These are phyloP conservation scores for Odontocerum albicorne DNA, from an alignment of 2,888 invertebrate genomes.

Conservation along the genomic window DNA sequence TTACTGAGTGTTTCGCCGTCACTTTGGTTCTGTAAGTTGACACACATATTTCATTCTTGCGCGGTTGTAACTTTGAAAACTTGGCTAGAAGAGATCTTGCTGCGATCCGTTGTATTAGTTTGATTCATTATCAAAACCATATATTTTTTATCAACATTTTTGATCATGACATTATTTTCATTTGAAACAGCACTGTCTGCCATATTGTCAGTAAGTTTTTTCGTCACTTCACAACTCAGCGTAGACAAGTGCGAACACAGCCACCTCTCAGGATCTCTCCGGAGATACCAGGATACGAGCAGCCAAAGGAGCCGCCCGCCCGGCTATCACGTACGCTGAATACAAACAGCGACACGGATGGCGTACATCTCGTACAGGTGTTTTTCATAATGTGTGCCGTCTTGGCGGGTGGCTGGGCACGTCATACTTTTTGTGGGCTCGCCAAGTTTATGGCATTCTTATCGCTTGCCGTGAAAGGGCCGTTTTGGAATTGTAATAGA, in stretches of 20 bases:
- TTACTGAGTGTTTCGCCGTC: too few relatives aligned
- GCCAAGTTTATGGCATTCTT: too few relatives aligned
- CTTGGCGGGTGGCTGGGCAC: not conserved
- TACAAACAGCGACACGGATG: slow-evolving; percentile 15
- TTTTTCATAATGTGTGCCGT: slow-evolving; percentile 7
- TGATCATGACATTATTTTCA: not conserved
- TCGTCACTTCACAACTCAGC: not conserved
- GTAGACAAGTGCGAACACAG: not conserved
- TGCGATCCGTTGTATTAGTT: too few relatives aligned
- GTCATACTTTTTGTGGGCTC: too few relatives aligned
- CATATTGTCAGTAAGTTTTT: not conserved
- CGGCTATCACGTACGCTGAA: slow-evolving; percentile 2
- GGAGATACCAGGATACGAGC: not conserved
- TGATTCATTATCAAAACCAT: too few relatives aligned
- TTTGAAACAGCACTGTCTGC: not conserved
- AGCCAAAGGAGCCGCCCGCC: not conserved
- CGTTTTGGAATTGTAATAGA: too few relatives aligned
- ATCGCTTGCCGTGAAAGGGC: too few relatives aligned
- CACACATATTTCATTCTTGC: too few relatives aligned
- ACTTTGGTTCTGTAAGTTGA: too few relatives aligned
- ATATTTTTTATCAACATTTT: too few relatives aligned
- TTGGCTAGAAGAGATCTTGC: too few relatives aligned
- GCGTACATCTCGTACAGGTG: slow-evolving; percentile 3
- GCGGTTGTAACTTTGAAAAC: too few relatives aligned
- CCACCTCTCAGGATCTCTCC: not conserved